A percentile compares a stretch with the other conserved stretches of the same genome.
Evolutionary conservation across 2,888 invertebrate species (phyloP).

Genomic region (Erebia palarica): DNA sequence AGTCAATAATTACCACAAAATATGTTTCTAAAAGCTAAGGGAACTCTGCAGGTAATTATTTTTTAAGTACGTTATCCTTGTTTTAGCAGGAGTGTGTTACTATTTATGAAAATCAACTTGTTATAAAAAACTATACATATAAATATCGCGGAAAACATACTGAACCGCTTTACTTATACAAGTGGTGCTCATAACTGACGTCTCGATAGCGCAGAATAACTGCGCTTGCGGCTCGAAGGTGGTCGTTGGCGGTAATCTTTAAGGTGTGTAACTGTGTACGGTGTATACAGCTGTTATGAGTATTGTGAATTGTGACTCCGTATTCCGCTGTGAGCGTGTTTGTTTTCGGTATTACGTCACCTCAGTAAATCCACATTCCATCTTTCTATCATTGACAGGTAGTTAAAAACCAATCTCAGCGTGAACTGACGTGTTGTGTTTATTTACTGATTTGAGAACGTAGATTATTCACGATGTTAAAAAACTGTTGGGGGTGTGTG

Average conservation of each 20-base stretch:
- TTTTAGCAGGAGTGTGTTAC: background rate
- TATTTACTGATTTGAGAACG: background rate
- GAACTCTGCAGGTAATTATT: background rate
- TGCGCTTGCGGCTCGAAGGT: constrained; percentile 47
- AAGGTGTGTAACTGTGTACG: constrained; percentile 55
- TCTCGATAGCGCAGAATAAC: constrained; percentile 48
- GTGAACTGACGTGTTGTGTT: constrained; percentile 42
- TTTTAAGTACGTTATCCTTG: constrained; percentile 10
- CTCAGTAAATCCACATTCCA: constrained; percentile 45
- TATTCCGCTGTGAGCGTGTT: constrained; percentile 53
- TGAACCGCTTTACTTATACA: constrained; percentile 13
- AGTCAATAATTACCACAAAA: too few species aligned
- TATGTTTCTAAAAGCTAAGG: background rate
- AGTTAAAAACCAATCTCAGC: constrained; percentile 41
- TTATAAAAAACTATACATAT: constrained; percentile 20
- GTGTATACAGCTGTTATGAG: constrained; percentile 25
- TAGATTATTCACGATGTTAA: constrained; percentile 62
- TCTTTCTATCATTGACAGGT: constrained; percentile 47
- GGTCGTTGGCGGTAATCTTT: constrained; percentile 29
- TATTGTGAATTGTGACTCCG: constrained; percentile 17
- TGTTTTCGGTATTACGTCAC: constrained; percentile 77
- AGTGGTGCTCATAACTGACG: constrained; percentile 45
- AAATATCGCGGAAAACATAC: constrained; percentile 21
- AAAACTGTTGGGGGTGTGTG: constrained; percentile 74
- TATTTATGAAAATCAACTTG: constrained; percentile 7